A percentile compares a stretch with the other conserved stretches of the same genome.
Conservation (phyloP, 2,797 vertebrate species). For the Tapirus indicus region DNA sequence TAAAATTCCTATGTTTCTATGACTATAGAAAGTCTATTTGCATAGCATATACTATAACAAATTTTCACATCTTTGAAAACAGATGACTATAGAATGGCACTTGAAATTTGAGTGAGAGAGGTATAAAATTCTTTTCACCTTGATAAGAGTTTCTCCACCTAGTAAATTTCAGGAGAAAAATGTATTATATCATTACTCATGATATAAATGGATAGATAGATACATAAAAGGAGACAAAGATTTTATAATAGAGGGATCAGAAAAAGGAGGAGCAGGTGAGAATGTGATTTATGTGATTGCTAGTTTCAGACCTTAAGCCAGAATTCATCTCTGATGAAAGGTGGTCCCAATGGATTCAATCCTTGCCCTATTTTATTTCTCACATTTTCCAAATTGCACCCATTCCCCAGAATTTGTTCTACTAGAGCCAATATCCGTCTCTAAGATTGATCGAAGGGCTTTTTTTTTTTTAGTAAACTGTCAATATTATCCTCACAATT, state of each 20-base stretch:
- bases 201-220: background rate
- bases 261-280: background rate
- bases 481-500: background rate
- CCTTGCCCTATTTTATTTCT: background rate
- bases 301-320: background rate
- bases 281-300: background rate
- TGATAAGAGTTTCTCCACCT: background rate
- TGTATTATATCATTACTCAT: background rate
- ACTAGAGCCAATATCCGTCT: background rate
- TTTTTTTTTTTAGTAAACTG: background rate
- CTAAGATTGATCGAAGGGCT: background rate
- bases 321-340: slow-evolving; percentile 26
- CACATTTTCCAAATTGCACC: background rate
- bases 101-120: background rate
- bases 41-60: background rate
- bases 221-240: background rate
- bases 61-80: slow-evolving; percentile 58
- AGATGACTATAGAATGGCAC: background rate
- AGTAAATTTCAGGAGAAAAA: slow-evolving; percentile 39
- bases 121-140: background rate
- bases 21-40: background rate
- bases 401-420: background rate
- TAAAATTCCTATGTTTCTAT: background rate
- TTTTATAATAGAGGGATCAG: background rate
- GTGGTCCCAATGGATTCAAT: background rate